phyloP scores from a whole-genome alignment of 2,797 vertebrate genomes.

The Zalophus californianus region DNA sequence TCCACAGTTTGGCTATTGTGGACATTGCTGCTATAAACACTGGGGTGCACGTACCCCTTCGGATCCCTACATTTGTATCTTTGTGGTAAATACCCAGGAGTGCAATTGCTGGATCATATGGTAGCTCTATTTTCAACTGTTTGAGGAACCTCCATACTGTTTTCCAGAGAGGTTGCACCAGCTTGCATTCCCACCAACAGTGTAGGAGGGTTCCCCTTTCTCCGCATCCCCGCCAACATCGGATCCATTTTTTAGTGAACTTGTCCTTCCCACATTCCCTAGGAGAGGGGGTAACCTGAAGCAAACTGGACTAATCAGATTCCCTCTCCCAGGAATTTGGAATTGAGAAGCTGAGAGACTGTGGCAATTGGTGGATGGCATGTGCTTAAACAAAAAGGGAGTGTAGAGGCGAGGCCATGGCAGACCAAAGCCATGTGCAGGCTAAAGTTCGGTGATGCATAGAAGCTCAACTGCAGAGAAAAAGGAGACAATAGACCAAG shows the following conservation, averaged over 20 bases:
- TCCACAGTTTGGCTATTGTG: too few relatives aligned
- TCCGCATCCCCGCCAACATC: too few relatives aligned
- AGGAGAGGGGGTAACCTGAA: neutral
- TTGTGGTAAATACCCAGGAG: too few relatives aligned
- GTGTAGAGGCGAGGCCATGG: neutral
- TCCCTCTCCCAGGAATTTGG: neutral
- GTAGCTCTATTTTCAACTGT: too few relatives aligned
- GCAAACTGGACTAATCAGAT: neutral
- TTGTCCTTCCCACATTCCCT: neutral
- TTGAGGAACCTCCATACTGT: too few relatives aligned
- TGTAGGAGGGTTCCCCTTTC: too few relatives aligned
- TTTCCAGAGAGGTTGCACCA: too few relatives aligned
- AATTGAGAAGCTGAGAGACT: neutral
- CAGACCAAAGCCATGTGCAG: neutral
- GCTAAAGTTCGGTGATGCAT: neutral
- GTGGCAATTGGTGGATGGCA: neutral
- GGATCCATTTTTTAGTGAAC: neutral
- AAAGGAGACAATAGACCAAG: neutral
- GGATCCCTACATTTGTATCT: too few relatives aligned
- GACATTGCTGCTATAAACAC: too few relatives aligned
- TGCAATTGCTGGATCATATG: too few relatives aligned
- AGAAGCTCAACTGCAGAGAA: slow-evolving; percentile 1
- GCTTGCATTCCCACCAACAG: too few relatives aligned
- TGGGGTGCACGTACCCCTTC: too few relatives aligned
- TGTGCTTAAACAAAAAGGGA: neutral